Evolutionary conservation across 2,113 vertebrate species (phyloP).

Genomic region (Nothocercus julius): DNA sequence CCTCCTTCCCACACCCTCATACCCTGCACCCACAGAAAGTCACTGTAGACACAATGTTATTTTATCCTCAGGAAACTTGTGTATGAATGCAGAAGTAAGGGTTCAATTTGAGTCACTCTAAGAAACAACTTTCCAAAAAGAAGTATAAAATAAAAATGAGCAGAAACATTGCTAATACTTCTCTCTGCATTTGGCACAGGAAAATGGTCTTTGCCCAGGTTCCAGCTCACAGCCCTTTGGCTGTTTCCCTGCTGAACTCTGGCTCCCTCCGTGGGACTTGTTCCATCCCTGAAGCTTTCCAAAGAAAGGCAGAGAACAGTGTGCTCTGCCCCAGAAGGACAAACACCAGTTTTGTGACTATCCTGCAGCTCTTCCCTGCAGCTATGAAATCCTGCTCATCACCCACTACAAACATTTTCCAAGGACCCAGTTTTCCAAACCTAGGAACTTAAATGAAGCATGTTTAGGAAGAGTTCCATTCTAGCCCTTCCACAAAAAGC

Average conservation of each 20-base stretch:
- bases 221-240: not conserved
- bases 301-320: not conserved
- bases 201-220: not conserved
- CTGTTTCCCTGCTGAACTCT: not conserved
- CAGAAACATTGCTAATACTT: not conserved
- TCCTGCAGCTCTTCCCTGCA: not conserved
- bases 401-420: not conserved
- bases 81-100: not conserved
- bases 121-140: not conserved
- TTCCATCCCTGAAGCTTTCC: not conserved
- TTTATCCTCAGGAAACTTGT: not conserved
- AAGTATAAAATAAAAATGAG: not conserved
- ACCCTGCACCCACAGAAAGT: not conserved
- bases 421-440: not conserved
- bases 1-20: not conserved
- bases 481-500: not conserved
- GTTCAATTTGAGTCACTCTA: not conserved
- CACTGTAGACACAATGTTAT: not conserved
- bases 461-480: not conserved
- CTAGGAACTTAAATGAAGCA: not conserved
- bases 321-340: not conserved
- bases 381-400: not conserved
- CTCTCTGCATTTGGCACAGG: not conserved
- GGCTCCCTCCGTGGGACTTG: not conserved
- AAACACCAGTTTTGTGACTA: slow-evolving; percentile 1